Conservation (phyloP, 1,140 invertebrate genomes). For the Carposina sasakii region DNA sequence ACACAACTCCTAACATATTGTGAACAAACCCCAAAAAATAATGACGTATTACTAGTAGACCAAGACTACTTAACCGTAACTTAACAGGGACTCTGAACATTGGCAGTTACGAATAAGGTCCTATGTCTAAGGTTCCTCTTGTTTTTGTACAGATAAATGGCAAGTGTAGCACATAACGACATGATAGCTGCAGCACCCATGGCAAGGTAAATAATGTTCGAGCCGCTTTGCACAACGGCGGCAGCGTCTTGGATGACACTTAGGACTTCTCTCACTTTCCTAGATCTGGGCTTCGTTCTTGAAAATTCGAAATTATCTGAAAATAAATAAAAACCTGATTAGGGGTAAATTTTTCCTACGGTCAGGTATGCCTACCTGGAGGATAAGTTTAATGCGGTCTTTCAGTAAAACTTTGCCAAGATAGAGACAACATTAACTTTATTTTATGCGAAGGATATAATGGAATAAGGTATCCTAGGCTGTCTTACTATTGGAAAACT, state of each 20-base stretch:
- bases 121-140: conserved; percentile 17
- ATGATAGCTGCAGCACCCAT: conserved; percentile 35
- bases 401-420: too few species aligned
- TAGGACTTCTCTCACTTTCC: conserved; percentile 44
- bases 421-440: too few species aligned
- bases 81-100: conserved; percentile 25
- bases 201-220: conserved; percentile 34
- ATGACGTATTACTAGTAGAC: too few species aligned
- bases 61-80: too few species aligned
- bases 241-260: conserved; percentile 16
- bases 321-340: conserved; percentile 23
- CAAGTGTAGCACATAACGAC: conserved; percentile 33
- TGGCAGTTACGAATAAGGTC: neutral
- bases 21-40: too few species aligned
- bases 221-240: conserved; percentile 23
- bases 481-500: too few species aligned
- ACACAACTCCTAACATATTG: too few species aligned
- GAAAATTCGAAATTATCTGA: conserved; percentile 53
- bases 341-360: too few species aligned
- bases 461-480: too few species aligned
- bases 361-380: too few species aligned
- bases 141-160: conserved; percentile 35
- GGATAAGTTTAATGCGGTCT: too few species aligned
- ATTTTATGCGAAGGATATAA: too few species aligned
- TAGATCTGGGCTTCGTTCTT: conserved; percentile 48